Evolutionary conservation across 2,888 invertebrate genomes (phyloP).

Genomic region (Lasioglossum morio): DNA sequence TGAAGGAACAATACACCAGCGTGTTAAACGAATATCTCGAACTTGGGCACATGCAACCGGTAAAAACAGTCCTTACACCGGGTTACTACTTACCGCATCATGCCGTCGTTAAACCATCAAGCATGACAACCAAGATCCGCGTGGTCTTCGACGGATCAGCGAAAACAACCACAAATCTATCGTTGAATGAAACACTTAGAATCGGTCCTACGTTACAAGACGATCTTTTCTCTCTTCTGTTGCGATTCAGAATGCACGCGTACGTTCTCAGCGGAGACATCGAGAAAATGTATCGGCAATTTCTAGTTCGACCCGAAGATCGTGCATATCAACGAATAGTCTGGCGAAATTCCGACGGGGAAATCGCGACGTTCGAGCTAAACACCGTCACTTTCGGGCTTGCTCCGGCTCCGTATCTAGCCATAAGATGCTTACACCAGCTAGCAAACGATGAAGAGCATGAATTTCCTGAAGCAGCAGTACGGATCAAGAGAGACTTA

Average conservation of each 20-base stretch:
- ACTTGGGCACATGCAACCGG: neutral
- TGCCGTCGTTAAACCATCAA: constrained; percentile 12
- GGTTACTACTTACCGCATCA: constrained; percentile 42
- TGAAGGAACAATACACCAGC: neutral
- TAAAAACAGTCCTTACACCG: neutral
- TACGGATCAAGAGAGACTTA: constrained; percentile 19
- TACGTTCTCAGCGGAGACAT: constrained; percentile 32
- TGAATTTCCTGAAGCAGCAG: too few relatives aligned
- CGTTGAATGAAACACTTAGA: constrained; percentile 16
- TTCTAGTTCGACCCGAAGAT: too few relatives aligned
- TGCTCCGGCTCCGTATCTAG: too few relatives aligned
- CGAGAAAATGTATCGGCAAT: constrained; percentile 34
- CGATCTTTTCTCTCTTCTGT: neutral
- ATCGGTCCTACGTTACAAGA: constrained; percentile 22
- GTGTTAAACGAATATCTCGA: constrained; percentile 16
- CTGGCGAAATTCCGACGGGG: too few relatives aligned
- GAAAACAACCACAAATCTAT: neutral
- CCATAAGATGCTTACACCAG: too few relatives aligned
- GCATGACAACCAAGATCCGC: constrained; percentile 13
- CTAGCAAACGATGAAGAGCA: too few relatives aligned
- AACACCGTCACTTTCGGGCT: too few relatives aligned
- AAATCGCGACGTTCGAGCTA: too few relatives aligned
- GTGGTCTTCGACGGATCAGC: constrained; percentile 37
- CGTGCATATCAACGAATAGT: too few relatives aligned
- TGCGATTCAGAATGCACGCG: neutral